Conservation (phyloP, 2,113 vertebrate genomes). For the Sprattus sprattus region DNA sequence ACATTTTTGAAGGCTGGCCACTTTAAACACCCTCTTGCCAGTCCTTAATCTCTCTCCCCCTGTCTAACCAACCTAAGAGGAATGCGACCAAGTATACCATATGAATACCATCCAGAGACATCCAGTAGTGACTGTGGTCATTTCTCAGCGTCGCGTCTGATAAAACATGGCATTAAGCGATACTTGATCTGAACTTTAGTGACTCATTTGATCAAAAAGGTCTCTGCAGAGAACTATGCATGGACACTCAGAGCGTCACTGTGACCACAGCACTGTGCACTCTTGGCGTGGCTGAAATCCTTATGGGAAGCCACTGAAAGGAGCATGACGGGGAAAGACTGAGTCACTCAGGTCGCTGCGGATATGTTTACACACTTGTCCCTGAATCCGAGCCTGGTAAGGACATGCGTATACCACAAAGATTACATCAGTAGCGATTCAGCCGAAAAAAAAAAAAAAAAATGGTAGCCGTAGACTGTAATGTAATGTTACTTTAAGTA, state of each 20-base stretch:
- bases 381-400: not conserved
- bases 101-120: not conserved
- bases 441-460: not conserved
- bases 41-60: not conserved
- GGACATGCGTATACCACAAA: not conserved
- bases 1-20: no score
- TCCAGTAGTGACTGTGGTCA: not conserved
- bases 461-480: not conserved
- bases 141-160: not conserved
- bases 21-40: not conserved
- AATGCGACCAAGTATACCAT: not conserved
- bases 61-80: not conserved
- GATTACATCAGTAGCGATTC: not conserved
- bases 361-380: not conserved
- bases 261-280: not conserved
- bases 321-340: not conserved
- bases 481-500: no score
- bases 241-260: not conserved
- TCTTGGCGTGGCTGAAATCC: not conserved
- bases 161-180: not conserved
- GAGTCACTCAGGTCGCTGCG: not conserved
- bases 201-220: not conserved
- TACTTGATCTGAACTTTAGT: not conserved
- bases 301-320: not conserved
- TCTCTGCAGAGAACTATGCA: not conserved